Conservation (phyloP, 53 echinoderm and acorn worm species). For the Luidia sarsii region DNA sequence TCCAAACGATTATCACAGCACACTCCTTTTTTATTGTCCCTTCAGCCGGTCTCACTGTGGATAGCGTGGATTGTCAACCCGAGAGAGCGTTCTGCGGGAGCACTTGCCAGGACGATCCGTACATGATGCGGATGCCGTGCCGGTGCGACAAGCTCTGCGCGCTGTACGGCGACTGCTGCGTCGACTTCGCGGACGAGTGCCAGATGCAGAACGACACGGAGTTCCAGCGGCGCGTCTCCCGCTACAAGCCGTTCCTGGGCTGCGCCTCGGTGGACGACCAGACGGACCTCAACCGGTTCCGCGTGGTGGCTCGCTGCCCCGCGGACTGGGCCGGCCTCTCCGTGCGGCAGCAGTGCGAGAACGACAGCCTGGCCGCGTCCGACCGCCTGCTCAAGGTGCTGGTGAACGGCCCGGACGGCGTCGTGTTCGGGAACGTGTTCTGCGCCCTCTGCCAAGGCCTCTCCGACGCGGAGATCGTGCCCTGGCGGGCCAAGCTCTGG, state of each 20-base stretch:
- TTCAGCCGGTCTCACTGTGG: too few species aligned
- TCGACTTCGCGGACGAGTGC: slow-evolving; percentile 7
- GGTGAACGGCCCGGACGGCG: slow-evolving; percentile 15
- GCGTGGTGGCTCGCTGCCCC: slow-evolving; percentile 3
- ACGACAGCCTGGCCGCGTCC: background rate
- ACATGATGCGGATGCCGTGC: too few species aligned
- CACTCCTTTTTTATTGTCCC: too few species aligned
- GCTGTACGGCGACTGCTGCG: slow-evolving; percentile 15
- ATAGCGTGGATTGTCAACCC: too few species aligned
- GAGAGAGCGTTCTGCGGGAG: too few species aligned
- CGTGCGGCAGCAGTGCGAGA: background rate
- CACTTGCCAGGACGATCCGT: too few species aligned
- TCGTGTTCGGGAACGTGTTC: slow-evolving; percentile 44
- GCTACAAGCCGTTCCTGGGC: background rate
- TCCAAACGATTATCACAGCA: too few species aligned
- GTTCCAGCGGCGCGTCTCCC: background rate
- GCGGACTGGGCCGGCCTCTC: background rate
- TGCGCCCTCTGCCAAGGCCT: slow-evolving; percentile 55
- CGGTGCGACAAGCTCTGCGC: slow-evolving; percentile 10
- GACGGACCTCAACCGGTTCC: background rate
- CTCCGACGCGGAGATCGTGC: background rate
- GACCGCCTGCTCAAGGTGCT: background rate
- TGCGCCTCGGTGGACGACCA: background rate
- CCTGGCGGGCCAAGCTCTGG: slow-evolving; percentile 2
- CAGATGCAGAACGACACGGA: background rate